Base-by-base conservation (phyloP, 2,113 vertebrate species). In the Mugil cephalus region DNA sequence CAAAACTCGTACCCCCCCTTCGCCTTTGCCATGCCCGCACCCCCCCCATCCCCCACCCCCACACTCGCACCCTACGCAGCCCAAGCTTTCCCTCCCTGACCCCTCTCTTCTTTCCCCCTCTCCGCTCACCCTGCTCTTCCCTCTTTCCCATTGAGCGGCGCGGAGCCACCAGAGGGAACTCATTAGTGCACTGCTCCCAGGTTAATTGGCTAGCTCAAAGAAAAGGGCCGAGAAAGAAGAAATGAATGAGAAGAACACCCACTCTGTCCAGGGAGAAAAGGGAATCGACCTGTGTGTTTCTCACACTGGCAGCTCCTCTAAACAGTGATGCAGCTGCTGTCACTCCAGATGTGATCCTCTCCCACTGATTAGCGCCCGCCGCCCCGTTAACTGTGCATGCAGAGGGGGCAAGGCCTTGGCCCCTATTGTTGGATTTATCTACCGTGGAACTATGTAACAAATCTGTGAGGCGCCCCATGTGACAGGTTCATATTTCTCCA, bases 151-250 rank as follows among this genome's bases (percentile, higher is more conserved):
- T 88, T 93, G 91, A 94, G 87, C 77, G 38, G 64, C 19, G 61
- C 85, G 47, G 87, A 92, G 91, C 93, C 93, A 93, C 93, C 88
- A 93, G 93, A 94, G 93, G 92, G 92, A 94, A 92, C 93, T 94
- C 95, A 94, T 94, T 94, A 94, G 92, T 91, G 83, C 89, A 82
- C 91, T 93, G 92, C 93, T 92, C 89, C 92, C 92, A 94, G 93
- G 93, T 94, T 94, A 94, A 94, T 94, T 94, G 91, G 90, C 90
- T 92, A 62, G 89, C 91, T 91, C 82, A 82, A 90, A 92, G 91
- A 90, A 92, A 91, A 83, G 81, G 77, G 68, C 77, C 36, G 74
- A 81, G 75, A 89, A 77, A 88, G 86, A 89, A 89, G 88, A 90
- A 89, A 88, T 90, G 84, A 87, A 86, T 88, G 83, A 87, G 85